These are phyloP conservation scores for Rhagophthalmus giganteus DNA, from an alignment of 2,888 invertebrate species.

Conservation along the genomic window DNA sequence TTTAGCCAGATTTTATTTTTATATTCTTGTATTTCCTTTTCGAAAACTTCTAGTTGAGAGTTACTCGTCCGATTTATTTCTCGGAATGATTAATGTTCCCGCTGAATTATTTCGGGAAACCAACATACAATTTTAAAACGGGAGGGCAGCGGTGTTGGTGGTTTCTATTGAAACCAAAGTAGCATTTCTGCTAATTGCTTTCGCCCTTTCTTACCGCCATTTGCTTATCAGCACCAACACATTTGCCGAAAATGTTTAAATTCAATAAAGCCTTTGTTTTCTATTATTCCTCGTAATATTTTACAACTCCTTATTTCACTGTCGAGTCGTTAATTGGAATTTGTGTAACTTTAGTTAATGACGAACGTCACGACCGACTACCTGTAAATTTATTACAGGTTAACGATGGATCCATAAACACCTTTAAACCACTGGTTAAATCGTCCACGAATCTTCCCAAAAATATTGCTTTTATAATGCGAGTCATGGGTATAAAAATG, in stretches of 20 bases:
- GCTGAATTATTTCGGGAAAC: slow-evolving; percentile 19
- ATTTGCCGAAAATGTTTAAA: neutral
- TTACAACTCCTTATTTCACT: neutral
- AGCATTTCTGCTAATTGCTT: slow-evolving; percentile 12
- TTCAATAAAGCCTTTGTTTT: neutral
- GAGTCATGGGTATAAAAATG: slow-evolving; percentile 15
- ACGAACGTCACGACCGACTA: no score
- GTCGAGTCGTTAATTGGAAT: neutral
- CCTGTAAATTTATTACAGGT: no score
- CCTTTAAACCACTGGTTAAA: slow-evolving; percentile 21
- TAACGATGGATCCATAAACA: slow-evolving; percentile 25
- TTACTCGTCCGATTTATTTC: slow-evolving; percentile 10
- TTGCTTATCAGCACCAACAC: neutral
- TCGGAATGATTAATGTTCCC: slow-evolving; percentile 20
- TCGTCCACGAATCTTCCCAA: slow-evolving; percentile 19
- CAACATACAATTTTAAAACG: slow-evolving; percentile 17
- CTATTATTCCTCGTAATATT: neutral
- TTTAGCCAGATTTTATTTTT: slow-evolving; percentile 8
- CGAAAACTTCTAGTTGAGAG: slow-evolving; percentile 7
- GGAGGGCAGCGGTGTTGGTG: slow-evolving; percentile 14
- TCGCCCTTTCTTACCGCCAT: slow-evolving; percentile 11
- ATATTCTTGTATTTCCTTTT: slow-evolving; percentile 10
- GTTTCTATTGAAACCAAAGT: slow-evolving; percentile 17
- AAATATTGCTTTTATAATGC: slow-evolving; percentile 21
- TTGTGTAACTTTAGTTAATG: no score